phyloP scores from a whole-genome alignment of 2,113 vertebrate species.

The Microtus pennsylvanicus region DNA sequence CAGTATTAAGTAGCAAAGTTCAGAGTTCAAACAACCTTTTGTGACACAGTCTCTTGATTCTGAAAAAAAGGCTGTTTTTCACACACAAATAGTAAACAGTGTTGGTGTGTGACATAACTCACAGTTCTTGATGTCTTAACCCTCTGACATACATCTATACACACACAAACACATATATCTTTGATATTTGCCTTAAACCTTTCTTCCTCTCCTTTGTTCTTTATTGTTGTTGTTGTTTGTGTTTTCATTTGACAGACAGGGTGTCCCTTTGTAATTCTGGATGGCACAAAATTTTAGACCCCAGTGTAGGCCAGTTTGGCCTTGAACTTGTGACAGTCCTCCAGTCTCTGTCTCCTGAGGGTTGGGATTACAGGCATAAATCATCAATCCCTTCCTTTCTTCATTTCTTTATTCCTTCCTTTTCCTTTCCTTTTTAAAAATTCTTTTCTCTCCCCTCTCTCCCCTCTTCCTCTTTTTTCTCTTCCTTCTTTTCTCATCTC shows the following conservation, averaged over 20 bases:
- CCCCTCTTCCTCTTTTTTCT: rapidly evolving
- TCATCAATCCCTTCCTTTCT: not conserved
- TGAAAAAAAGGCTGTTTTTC: not conserved
- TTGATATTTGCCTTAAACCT: not conserved
- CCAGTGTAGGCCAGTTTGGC: not conserved
- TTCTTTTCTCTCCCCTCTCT: rapidly evolving
- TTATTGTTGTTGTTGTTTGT: too few species aligned
- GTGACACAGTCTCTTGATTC: not conserved
- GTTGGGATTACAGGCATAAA: not conserved
- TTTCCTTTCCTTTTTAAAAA: rapidly evolving
- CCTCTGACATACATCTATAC: not conserved
- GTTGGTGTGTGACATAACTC: not conserved
- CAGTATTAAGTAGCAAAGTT: not conserved
- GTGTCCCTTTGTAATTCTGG: too few species aligned
- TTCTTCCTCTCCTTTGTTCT: not conserved
- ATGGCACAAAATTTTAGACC: not conserved
- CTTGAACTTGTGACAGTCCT: not conserved
- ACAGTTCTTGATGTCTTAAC: not conserved
- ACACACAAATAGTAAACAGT: not conserved
- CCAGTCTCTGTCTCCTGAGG: not conserved
- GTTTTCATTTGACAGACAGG: not conserved
- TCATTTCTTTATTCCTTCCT: not conserved
- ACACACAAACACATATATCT: not conserved
- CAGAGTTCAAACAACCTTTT: not conserved
- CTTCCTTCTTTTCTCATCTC: rapidly evolving